phyloP scores from a whole-genome alignment of 2,113 vertebrate species.

The Sterrhoptilus dennistouni region DNA sequence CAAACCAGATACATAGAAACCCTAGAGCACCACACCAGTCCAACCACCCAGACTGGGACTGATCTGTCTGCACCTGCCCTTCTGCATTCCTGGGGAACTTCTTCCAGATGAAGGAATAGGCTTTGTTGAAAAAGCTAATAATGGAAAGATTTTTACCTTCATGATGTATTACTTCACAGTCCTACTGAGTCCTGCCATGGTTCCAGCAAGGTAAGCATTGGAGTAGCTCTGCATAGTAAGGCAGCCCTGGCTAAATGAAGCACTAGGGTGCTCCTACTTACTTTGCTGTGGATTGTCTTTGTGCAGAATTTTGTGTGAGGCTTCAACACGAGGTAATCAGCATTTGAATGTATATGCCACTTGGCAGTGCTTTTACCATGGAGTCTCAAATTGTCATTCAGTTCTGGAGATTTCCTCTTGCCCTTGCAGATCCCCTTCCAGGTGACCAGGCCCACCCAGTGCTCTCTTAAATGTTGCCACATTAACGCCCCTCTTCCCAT shows the following conservation, averaged over 20 bases:
- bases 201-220: background rate
- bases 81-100: background rate
- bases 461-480: background rate
- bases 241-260: background rate
- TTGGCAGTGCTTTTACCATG: background rate
- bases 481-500: background rate
- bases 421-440: background rate
- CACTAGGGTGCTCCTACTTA: background rate
- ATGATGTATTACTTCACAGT: background rate
- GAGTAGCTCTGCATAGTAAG: background rate
- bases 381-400: background rate
- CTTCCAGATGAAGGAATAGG: background rate
- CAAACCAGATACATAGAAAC: background rate
- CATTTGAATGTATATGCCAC: background rate
- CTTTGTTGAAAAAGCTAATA: background rate
- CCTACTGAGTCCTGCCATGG: background rate
- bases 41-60: background rate
- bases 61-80: background rate
- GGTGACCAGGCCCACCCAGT: background rate
- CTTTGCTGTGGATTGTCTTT: background rate
- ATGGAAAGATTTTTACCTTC: background rate
- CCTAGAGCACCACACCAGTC: background rate
- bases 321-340: background rate
- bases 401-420: background rate
- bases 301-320: background rate